Conservation (phyloP, 2,888 invertebrate genomes). For the Carabus problematicus region DNA sequence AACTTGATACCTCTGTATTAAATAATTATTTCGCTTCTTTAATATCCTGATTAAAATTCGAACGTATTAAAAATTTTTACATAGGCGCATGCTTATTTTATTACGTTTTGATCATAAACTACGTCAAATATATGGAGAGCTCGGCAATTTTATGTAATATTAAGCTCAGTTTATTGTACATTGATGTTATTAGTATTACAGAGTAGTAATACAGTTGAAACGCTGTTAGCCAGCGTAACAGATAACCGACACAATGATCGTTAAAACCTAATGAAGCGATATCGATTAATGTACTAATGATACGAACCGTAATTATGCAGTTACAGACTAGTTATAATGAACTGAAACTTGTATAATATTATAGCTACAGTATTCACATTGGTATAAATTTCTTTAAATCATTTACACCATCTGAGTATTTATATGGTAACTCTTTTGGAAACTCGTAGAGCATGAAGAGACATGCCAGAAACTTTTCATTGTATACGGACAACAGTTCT, state of each 20-base stretch:
- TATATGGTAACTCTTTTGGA: too few relatives aligned
- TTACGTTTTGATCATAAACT: conserved; percentile 13
- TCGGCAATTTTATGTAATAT: conserved; percentile 14
- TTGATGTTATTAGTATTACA: conserved; percentile 24
- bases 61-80: too few relatives aligned
- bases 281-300: conserved; percentile 23
- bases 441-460: not conserved
- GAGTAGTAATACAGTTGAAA: not conserved
- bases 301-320: conserved; percentile 18
- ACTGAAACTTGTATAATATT: too few relatives aligned
- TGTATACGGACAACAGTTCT: not conserved
- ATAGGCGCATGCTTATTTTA: too few relatives aligned
- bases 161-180: conserved; percentile 20
- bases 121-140: conserved; percentile 7
- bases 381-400: too few relatives aligned
- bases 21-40: too few relatives aligned
- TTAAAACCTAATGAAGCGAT: conserved; percentile 13
- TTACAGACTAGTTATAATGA: not conserved
- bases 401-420: too few relatives aligned
- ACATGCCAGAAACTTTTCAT: not conserved
- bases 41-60: too few relatives aligned
- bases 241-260: conserved; percentile 11
- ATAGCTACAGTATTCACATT: too few relatives aligned
- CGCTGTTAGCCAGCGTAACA: not conserved
- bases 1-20: too few relatives aligned